Evolutionary conservation across 2,113 vertebrate genomes (phyloP), one percentile per base, ranked within the genome.

Genomic region (Bufo gargarizans): DNA sequence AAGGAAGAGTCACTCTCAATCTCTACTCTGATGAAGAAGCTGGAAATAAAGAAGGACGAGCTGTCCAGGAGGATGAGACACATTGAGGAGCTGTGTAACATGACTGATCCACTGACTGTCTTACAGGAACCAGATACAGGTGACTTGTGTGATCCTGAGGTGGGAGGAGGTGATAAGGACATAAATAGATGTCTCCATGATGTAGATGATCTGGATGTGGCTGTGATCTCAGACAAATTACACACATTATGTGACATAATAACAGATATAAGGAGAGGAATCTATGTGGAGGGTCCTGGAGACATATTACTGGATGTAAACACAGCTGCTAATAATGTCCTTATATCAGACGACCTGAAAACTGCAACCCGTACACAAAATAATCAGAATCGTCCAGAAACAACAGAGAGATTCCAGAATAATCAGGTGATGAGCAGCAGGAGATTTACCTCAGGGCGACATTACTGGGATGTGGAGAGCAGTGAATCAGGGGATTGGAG

Each of bases 21-120:
- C 0, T 71, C 67, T 71, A 2, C 67, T 71, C 67, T 43, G 22
- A 71, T 14, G 3, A 2, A 45, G 69, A 33, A 72, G 33, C 69
- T 72, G 43, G 69, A 72, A 45, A 72, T 72, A 72, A 13, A 72
- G 69, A 72, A 72, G 69, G 69, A 14, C 33, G 43, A 72, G 69
- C 67, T 71, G 67, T 71, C 67, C 67, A 13, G n/a, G 67, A 71
- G 43, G 67, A 71, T 71, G 67, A 53, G 77, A 8, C 50, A 78
- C 50, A 78, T 78, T 22, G 77, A 78, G 77, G 77, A 78, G 77
- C 20, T 78, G 50, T 78, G 77, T 55, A 78, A 78, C 16, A 78
- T 56, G 77, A 56, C 20, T 12, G 77, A 78, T 78, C 53, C 77
- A 78, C 77, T 78, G 77, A 78, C 77, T 78, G 50, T 78, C 50